Base-by-base conservation (phyloP, 2,888 invertebrate species). In the Frankliniella fusca region DNA sequence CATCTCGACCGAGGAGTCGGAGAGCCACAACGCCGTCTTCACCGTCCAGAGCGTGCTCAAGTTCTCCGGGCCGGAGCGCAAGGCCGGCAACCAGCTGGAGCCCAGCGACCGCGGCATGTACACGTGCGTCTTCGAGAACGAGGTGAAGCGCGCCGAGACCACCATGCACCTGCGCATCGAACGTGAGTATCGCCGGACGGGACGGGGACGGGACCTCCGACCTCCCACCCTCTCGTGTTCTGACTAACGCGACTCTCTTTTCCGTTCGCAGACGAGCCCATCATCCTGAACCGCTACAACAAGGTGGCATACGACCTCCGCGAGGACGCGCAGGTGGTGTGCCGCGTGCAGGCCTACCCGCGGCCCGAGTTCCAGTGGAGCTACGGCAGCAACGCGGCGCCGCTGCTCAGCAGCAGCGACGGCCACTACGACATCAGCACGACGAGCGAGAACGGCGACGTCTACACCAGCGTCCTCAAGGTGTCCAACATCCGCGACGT, bases 341-440 rank as follows among this genome's bases (percentile, higher is more conserved):
- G 97, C 88, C 93, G 94, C 86, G 96, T 97, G 20, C 95, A 96
- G 87, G 96, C 97, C 0, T 97, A 95, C 88, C 97, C 97, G 0
- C 94, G 95, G 86, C 97, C 97, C 0, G 95, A 95, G 87, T 96
- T 97, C 88, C 95, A 96, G 86, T 97, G 97, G 97, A 94, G 92
- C 86, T 95, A 93, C 86, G 94, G 93, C 61, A 92, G 93, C 10
- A 94, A 94, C 87, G 90, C 91, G 0, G 92, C 94, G 0, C 93
- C 94, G 0, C 88, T 95, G 79, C 93, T 94, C 87, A 94, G 94
- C 0, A 88, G 89, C 3, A 94, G 94, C 3, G 95, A 95, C 86
- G 95, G 94, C 0, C 95, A 95, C 86, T 96, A 96, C 87, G 94
- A 95, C 86, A 94, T 96, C 80, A 94, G 93, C 85, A 94, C 95